Conservation (phyloP, 2,888 invertebrate species). For the Acronicta psi region DNA sequence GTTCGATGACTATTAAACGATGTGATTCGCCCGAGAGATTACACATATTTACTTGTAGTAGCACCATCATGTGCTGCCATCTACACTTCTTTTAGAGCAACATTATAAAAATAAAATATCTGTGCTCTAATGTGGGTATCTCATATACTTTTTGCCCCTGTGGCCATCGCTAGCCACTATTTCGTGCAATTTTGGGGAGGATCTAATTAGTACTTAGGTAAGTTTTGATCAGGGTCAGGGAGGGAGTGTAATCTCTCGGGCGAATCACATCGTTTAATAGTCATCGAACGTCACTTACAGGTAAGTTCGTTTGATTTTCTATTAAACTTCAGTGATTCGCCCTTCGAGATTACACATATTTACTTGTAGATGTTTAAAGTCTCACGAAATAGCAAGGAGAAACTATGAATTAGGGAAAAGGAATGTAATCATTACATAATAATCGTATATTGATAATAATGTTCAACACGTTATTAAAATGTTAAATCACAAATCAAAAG, state of each 20-base stretch:
- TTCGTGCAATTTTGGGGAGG: too few species aligned
- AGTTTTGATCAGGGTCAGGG: neutral
- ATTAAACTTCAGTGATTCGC: slow-evolving; percentile 12
- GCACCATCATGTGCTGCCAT: slow-evolving; percentile 10
- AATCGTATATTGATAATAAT: too few species aligned
- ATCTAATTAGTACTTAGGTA: too few species aligned
- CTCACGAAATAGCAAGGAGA: slow-evolving; percentile 3
- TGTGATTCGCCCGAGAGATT: slow-evolving; percentile 9
- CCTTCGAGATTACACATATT: slow-evolving; percentile 7
- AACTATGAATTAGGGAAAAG: too few species aligned
- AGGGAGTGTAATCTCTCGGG: slow-evolving; percentile 7
- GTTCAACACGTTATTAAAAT: too few species aligned
- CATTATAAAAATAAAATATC: neutral
- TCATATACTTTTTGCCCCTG: slow-evolving; percentile 5
- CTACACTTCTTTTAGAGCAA: slow-evolving; percentile 8
- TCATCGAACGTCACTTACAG: slow-evolving; percentile 15
- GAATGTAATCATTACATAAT: too few species aligned
- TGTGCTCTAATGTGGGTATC: slow-evolving; percentile 6
- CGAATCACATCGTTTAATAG: slow-evolving; percentile 16
- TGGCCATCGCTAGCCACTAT: slow-evolving; percentile 1
- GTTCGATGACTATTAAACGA: slow-evolving; percentile 14
- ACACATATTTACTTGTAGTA: slow-evolving; percentile 8
- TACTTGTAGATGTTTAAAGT: slow-evolving; percentile 10
- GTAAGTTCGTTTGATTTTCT: slow-evolving; percentile 12
- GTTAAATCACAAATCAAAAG: too few species aligned